phyloP scores from a whole-genome alignment of 2,888 invertebrate genomes.

The Synergus itoensis region DNA sequence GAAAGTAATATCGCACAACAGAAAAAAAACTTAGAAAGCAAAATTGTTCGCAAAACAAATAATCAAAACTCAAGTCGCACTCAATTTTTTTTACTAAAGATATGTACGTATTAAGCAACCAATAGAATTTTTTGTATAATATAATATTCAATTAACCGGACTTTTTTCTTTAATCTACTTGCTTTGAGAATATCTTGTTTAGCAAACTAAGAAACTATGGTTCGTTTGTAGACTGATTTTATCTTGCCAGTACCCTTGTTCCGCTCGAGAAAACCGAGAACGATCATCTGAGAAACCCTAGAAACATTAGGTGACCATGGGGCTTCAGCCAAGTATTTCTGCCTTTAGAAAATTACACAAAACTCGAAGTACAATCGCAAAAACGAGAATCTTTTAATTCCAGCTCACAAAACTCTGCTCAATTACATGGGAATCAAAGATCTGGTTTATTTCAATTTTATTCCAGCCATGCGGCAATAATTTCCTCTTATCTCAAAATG shows the following conservation, averaged over 20 bases:
- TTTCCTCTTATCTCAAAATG: slow-evolving; percentile 25
- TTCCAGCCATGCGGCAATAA: slow-evolving; percentile 34
- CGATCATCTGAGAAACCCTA: slow-evolving; percentile 64
- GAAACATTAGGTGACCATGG: slow-evolving; percentile 56
- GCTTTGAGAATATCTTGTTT: slow-evolving; percentile 23
- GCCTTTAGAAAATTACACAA: slow-evolving; percentile 35
- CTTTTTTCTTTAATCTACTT: slow-evolving; percentile 11
- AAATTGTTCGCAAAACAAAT: background rate
- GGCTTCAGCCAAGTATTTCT: slow-evolving; percentile 71
- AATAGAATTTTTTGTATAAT: background rate
- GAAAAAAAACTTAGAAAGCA: background rate
- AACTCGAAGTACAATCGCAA: background rate
- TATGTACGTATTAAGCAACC: too few species aligned
- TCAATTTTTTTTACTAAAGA: too few species aligned
- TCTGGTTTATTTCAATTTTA: slow-evolving; percentile 22
- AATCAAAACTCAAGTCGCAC: too few species aligned
- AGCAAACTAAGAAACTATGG: slow-evolving; percentile 9
- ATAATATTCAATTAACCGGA: background rate
- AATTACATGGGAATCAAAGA: background rate
- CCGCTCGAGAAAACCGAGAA: slow-evolving; percentile 36
- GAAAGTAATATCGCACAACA: background rate
- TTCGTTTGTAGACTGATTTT: slow-evolving; percentile 20
- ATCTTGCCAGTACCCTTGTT: slow-evolving; percentile 34
- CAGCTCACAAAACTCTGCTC: background rate
- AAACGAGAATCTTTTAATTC: slow-evolving; percentile 22